Evolutionary conservation across 2,797 vertebrate genomes (phyloP).

Genomic region (Oryzias dopingdopingensis): DNA sequence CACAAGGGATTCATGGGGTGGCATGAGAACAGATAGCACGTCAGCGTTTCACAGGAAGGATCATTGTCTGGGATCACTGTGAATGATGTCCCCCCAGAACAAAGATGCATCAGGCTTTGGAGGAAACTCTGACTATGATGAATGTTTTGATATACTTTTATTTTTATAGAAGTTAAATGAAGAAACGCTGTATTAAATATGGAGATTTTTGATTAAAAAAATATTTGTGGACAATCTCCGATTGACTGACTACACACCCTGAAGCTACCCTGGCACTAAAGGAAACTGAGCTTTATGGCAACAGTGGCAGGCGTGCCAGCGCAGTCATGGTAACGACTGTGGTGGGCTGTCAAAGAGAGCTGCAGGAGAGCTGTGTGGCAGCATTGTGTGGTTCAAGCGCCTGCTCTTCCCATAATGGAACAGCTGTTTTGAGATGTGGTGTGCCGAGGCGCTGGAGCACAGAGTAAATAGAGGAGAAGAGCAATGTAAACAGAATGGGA

Average conservation of each 20-base stretch:
- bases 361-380: constrained; percentile 45
- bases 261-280: constrained; percentile 50
- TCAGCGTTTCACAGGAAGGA: constrained; percentile 15
- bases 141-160: constrained; percentile 6
- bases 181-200: constrained; percentile 34
- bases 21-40: constrained; percentile 46
- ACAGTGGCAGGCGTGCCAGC: constrained; percentile 61
- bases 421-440: constrained; percentile 70
- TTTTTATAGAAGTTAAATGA: constrained; percentile 30
- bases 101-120: constrained; percentile 13
- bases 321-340: constrained; percentile 32
- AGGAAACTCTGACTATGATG: constrained; percentile 19
- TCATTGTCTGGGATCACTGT: constrained; percentile 11
- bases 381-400: constrained; percentile 53
- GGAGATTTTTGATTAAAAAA: too few relatives aligned
- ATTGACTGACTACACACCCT: constrained; percentile 52
- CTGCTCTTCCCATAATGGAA: constrained; percentile 68
- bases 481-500: constrained; percentile 77
- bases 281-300: constrained; percentile 54
- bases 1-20: constrained; percentile 51
- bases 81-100: constrained; percentile 31
- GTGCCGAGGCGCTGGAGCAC: constrained; percentile 62
- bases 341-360: constrained; percentile 58
- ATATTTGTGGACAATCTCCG: constrained; percentile 55
- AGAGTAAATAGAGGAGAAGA: constrained; percentile 76